Conservation (phyloP, 2,797 vertebrate species). For the Cynopterus sphinx region DNA sequence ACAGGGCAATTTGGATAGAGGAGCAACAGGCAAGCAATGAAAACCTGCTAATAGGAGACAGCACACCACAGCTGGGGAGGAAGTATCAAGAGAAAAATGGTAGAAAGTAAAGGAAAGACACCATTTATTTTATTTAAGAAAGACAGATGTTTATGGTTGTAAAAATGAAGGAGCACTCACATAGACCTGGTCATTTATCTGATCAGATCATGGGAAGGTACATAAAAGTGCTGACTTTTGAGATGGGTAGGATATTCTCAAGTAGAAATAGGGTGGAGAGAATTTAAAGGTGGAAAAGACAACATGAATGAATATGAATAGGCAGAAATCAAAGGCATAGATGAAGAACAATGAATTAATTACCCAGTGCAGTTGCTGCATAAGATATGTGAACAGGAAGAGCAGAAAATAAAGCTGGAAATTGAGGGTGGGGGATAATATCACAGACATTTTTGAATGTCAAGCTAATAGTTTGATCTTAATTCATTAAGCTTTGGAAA, state of each 20-base stretch:
- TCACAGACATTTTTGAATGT: neutral
- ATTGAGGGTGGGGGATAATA: neutral
- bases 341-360: conserved; percentile 11
- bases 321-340: conserved; percentile 7
- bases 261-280: neutral
- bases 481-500: neutral
- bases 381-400: neutral
- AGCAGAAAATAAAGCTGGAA: neutral
- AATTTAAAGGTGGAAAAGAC: neutral
- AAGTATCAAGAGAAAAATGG: neutral
- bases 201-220: neutral
- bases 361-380: neutral
- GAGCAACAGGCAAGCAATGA: neutral
- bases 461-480: neutral
- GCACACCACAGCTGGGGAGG: neutral
- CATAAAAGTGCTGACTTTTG: neutral
- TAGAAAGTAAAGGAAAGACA: neutral
- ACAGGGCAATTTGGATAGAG: neutral
- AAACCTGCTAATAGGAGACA: neutral
- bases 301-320: neutral
- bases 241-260: neutral
- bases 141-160: neutral
- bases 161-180: neutral
- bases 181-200: neutral
- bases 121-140: conserved; percentile 19